A percentile compares a stretch with the other conserved stretches of the same genome.
These are phyloP conservation scores for Caenorhabditis parvicauda DNA, from an alignment of 2,888 invertebrate genomes.

Conservation along the genomic window DNA sequence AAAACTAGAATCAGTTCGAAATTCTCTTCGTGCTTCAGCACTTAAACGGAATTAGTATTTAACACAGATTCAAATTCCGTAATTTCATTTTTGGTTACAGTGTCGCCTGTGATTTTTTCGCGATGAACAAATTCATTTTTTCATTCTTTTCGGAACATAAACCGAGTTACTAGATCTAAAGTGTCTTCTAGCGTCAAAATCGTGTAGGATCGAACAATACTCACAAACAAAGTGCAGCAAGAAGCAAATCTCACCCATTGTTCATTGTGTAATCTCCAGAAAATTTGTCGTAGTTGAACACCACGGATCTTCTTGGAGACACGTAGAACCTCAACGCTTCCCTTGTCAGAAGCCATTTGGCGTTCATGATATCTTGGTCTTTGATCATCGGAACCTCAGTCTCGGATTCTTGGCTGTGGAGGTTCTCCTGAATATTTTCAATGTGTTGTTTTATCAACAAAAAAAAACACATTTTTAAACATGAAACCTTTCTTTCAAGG, in stretches of 20 bases:
- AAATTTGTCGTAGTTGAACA: constrained; percentile 86
- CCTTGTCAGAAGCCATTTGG: constrained; percentile 51
- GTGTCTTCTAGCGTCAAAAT: neutral
- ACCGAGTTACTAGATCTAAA: no score
- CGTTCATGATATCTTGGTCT: constrained; percentile 36
- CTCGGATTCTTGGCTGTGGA: constrained; percentile 24
- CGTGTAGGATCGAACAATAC: neutral
- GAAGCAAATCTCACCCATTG: constrained; percentile 11
- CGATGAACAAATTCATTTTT: no score
- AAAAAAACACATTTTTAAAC: constrained; percentile 1
- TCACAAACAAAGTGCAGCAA: neutral
- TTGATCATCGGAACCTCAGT: constrained; percentile 43
- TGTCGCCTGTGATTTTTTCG: no score
- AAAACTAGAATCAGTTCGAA: no score
- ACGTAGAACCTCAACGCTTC: constrained; percentile 49
- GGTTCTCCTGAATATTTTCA: constrained; percentile 26
- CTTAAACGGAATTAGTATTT: no score
- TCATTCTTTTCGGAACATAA: no score
- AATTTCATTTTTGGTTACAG: no score
- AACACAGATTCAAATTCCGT: no score
- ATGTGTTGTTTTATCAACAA: no score
- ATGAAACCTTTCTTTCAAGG: neutral
- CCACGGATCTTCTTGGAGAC: constrained; percentile 78
- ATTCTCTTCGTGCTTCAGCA: no score
- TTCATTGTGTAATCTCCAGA: constrained; percentile 74